Percentiles rank a stretch among this genome's conserved stretches.
phyloP scores from a whole-genome alignment of 2,797 vertebrate genomes.

The Mycteria americana region DNA sequence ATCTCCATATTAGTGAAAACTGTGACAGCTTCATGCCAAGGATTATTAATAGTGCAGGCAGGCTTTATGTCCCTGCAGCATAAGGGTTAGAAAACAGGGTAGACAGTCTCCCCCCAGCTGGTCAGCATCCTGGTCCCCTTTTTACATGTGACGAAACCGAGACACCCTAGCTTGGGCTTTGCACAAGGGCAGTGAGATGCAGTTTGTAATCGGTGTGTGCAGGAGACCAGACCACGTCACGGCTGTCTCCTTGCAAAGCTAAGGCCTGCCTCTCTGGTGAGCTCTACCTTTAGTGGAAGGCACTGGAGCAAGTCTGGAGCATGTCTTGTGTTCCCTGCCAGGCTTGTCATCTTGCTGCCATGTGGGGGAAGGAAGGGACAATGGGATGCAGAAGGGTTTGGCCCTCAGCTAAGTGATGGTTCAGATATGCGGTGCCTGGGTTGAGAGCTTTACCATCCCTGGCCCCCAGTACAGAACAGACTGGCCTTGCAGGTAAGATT shows the following conservation, averaged over 20 bases:
- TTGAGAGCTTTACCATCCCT: neutral
- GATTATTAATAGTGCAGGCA: conserved; percentile 44
- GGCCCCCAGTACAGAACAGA: neutral
- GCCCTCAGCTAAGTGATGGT: neutral
- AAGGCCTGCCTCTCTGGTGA: neutral
- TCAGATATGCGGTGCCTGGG: neutral
- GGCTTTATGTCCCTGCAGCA: neutral
- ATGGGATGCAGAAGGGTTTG: neutral
- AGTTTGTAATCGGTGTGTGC: neutral
- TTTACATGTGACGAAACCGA: neutral
- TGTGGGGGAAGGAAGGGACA: neutral
- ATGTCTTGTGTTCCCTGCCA: neutral
- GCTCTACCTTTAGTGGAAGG: neutral
- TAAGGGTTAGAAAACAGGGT: neutral
- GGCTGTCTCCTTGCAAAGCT: neutral
- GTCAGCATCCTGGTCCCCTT: neutral
- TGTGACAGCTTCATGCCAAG: conserved; percentile 30
- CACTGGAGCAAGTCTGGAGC: neutral
- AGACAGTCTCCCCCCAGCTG: neutral
- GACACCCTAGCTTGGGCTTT: neutral
- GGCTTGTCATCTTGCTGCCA: neutral
- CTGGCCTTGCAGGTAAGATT: neutral
- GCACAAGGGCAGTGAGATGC: neutral
- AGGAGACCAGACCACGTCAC: neutral
- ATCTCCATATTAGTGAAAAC: conserved; percentile 43